Base-by-base conservation (phyloP, 1,140 invertebrate species). In the Neodiprion virginianus region DNA sequence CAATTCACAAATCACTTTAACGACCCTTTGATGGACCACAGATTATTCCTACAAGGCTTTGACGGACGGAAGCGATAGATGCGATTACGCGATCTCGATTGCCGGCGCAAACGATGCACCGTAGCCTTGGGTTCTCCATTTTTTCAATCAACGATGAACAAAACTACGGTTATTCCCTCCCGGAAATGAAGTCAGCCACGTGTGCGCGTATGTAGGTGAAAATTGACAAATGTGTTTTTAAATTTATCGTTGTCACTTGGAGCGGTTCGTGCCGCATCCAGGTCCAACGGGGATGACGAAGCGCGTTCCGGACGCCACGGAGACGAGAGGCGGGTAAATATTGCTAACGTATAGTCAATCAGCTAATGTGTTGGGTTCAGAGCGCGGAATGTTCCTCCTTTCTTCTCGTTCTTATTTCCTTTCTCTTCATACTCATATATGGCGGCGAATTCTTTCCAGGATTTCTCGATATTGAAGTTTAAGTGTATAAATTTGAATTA, bases 1-100 rank as follows among this genome's bases (percentile, higher is more conserved):
- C 75, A 72, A 80, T 82, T 80, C 84, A 83, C 84, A 85, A 86
- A 84, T 86, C 82, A 84, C 82, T 78, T 82, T 83, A 85, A 86
- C 81, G 84, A 86, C 82, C 74, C 83, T 86, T 86, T 85, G 83
- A 86, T 86, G 53, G 53, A 61, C 53, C 53, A 61, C 53, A 17
- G 11, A 17, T 12, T 14, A 14, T 61, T 61, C n/a, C n/a, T 21
- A 14, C 11, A 61, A 61, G n/a, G 53, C 53, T 61, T 61, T 61
- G 28, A 40, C n/a, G 11, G 11, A 61, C 53, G 8, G n/a, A 61
- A 17, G 53, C 11, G 11, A 61, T 17, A 61, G 11, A 17, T 5
- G 53, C 53, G n/a, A 61, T 17, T 17, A 17, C n/a, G 53, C 3
- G 28, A 40, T 40, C 11, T 61, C 53, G n/a, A 61, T 61, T 61